Base-by-base conservation (phyloP, 2,888 invertebrate species). In the Mesoligia furuncula region DNA sequence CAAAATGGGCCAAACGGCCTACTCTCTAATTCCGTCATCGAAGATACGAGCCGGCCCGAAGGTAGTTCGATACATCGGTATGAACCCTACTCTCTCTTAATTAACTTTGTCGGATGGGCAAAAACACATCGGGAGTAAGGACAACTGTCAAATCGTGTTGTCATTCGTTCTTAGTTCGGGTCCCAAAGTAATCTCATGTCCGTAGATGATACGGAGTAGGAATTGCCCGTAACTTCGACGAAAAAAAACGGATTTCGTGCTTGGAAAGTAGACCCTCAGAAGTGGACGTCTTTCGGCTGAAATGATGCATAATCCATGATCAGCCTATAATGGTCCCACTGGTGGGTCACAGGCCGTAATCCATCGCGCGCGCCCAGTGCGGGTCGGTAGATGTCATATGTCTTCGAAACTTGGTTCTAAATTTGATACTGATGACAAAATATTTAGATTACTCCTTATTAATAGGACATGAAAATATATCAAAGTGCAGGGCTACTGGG, bases 401-500 rank as follows among this genome's bases (percentile, higher is more conserved):
- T 9, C 54, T 54, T 54, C 54, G 2, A 24, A 24, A 13, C n/a
- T 57, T 57, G n/a, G 2, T n/a, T n/a, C 54, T 57, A 57, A 57
- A 36, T 39, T n/a, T 39, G 1, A 42, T n/a, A 17, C 6, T 42
- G 17, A 6, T 17, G 6, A 65, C 5, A 31, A n/a, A 72, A 67
- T 67, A 72, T 70, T 69, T 36, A 2, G 5, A 61, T 9, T 13
- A 59, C 27, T 59, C 9, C 36, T 3, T 27, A 15, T 24, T 24
- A 24, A 36, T 36, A 1, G n/a, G n/a, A n/a, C 20, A 54, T 54
- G 20, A 27, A 79, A 39, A 39, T 45, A 45, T 36, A 57, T 72
- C 45, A 72, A 83, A 79, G 31, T 79, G 85, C 79, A 83, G 2
- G 57, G 4, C 54, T 59, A 75, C 75, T 76, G 8, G 36, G 15